A percentile compares a stretch with the other conserved stretches of the same genome.
Evolutionary conservation across 2,113 vertebrate species (phyloP).

Genomic region (Chlorocebus sabaeus): DNA sequence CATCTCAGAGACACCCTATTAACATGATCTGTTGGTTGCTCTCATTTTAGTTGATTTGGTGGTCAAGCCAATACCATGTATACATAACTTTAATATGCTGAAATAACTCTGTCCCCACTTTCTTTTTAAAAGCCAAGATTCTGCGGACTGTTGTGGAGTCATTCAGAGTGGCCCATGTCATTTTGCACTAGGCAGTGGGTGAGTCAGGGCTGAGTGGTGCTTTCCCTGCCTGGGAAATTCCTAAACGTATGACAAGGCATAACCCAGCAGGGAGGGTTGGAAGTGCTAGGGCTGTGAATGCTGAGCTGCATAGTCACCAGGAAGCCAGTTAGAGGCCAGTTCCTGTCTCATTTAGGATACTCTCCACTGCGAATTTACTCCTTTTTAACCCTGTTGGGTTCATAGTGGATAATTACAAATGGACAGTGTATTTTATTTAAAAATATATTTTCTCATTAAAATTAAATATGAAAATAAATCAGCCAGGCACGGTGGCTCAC

Average conservation of each 20-base stretch:
- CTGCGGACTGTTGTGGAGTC: neutral
- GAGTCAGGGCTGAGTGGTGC: neutral
- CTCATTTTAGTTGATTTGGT: neutral
- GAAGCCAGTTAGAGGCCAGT: neutral
- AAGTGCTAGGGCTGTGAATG: neutral
- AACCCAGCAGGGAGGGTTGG: neutral
- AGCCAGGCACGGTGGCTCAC: too few species aligned
- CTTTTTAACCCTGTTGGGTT: neutral
- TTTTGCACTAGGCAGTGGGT: neutral
- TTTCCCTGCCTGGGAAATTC: slow-evolving; percentile 4
- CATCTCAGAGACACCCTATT: neutral
- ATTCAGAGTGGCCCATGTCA: neutral
- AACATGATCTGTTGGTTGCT: neutral
- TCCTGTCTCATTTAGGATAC: neutral
- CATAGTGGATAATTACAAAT: neutral
- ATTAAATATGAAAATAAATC: neutral
- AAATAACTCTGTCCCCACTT: slow-evolving; percentile 12
- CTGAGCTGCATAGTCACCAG: neutral
- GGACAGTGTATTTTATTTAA: neutral
- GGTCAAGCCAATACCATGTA: neutral
- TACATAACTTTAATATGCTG: neutral
- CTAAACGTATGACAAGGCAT: neutral
- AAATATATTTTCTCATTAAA: neutral
- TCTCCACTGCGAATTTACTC: neutral
- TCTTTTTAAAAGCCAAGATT: slow-evolving; percentile 26